Evolutionary conservation across 2,888 invertebrate genomes (phyloP), one percentile per base, ranked within the genome.

Genomic region (Diplolepis rosae): DNA sequence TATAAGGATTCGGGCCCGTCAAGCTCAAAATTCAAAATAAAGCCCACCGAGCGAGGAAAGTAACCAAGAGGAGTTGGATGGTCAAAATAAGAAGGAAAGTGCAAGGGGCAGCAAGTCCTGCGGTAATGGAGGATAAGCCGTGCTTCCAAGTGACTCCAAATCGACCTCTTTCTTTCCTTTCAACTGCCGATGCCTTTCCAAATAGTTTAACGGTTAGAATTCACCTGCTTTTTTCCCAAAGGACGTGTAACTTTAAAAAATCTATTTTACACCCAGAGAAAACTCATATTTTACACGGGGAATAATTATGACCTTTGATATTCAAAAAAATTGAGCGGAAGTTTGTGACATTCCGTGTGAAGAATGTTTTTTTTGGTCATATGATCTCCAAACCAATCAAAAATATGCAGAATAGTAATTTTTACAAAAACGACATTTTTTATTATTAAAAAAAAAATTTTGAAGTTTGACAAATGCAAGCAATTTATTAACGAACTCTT

Each of bases 101-200:
- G 35, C 54, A 30, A 54, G 54, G 32, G 15, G 22, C 51, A 72
- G 70, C 73, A 78, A 82, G 81, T 77, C 78, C 81, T 77, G 82
- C 82, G 76, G 86, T 87, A 87, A 87, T 88, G 85, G 84, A 87
- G 87, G 86, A 87, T 87, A 86, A 87, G 84, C 87, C 77, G 74
- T 77, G 75, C 78, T 82, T 77, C 76, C 73, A 69, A 80, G 77
- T 84, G 85, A 85, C 85, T 85, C 81, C 73, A 72, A 69, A 52
- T 32, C 67, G 65, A 45, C 45, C 54, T 70, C 52, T 66, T 66
- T 50, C 48, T 22, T 61, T 11, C 56, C 42, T 45, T 61, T 68
- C 56, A 56, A 32, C 32, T 35, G 22, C 32, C 32, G n/a, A 22
- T 18, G 35, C 35, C 35, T 35, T 56, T 56, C 13, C 11, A 56